A percentile compares a stretch with the other conserved stretches of the same genome.
Evolutionary conservation across 2,797 vertebrate genomes (phyloP).

Genomic region (Sebastes matsubarae): DNA sequence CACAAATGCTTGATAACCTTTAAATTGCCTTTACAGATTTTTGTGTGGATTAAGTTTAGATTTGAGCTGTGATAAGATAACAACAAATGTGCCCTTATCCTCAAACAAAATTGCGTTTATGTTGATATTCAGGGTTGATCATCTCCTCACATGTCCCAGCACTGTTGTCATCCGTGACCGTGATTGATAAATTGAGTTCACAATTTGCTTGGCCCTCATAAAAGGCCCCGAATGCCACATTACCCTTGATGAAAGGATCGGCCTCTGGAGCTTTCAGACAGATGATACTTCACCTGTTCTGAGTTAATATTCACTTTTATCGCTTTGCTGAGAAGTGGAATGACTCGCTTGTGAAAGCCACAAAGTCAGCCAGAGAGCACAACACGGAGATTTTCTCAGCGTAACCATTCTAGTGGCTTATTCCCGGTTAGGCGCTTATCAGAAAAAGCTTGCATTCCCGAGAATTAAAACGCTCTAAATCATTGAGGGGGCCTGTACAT

Average conservation of each 20-base stretch:
- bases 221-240: not conserved
- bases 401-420: slow-evolving; percentile 26
- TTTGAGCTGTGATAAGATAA: not conserved
- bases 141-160: not conserved
- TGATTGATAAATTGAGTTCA: not conserved
- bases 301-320: slow-evolving; percentile 25
- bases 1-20: not conserved
- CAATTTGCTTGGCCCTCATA: not conserved
- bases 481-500: slow-evolving; percentile 62
- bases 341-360: slow-evolving; percentile 32
- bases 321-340: slow-evolving; percentile 14
- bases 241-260: slow-evolving; percentile 9
- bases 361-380: slow-evolving; percentile 23
- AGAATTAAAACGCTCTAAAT: slow-evolving; percentile 70
- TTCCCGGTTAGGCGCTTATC: slow-evolving; percentile 53
- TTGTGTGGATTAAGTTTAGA: not conserved
- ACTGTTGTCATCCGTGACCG: no score
- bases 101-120: not conserved
- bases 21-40: not conserved
- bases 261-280: not conserved
- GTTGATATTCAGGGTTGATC: not conserved
- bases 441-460: slow-evolving; percentile 66
- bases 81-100: not conserved
- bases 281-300: slow-evolving; percentile 33
- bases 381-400: slow-evolving; percentile 35